Evolutionary conservation across 2,888 invertebrate genomes (phyloP).

Genomic region (Polyommatus icarus): DNA sequence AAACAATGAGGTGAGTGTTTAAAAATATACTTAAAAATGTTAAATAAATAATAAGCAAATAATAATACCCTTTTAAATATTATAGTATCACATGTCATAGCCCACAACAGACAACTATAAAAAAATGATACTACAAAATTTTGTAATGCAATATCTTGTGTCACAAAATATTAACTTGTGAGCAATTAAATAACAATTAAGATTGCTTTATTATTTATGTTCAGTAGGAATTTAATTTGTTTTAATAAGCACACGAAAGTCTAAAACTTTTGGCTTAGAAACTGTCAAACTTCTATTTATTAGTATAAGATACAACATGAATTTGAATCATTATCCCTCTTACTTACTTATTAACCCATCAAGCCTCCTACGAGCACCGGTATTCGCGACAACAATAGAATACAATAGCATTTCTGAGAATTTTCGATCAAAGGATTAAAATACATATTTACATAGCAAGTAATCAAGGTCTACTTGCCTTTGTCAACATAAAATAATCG

Average conservation of each 20-base stretch:
- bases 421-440: too few species aligned
- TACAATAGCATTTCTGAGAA: too few species aligned
- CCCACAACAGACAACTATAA: background rate
- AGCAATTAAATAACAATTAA: background rate
- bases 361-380: too few species aligned
- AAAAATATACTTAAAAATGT: background rate
- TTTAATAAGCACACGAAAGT: background rate
- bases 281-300: too few species aligned
- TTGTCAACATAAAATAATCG: too few species aligned
- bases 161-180: background rate
- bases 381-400: too few species aligned
- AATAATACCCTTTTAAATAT: background rate
- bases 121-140: background rate
- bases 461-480: too few species aligned
- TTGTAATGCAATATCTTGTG: background rate
- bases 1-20: constrained; percentile 90
- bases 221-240: background rate
- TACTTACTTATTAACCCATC: too few species aligned
- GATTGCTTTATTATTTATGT: background rate
- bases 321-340: too few species aligned
- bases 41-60: background rate
- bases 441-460: too few species aligned
- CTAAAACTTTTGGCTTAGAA: too few species aligned
- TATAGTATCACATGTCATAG: background rate
- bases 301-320: too few species aligned